Evolutionary conservation across 2,888 invertebrate species (phyloP).

Genomic region (Stramonita haemastoma): DNA sequence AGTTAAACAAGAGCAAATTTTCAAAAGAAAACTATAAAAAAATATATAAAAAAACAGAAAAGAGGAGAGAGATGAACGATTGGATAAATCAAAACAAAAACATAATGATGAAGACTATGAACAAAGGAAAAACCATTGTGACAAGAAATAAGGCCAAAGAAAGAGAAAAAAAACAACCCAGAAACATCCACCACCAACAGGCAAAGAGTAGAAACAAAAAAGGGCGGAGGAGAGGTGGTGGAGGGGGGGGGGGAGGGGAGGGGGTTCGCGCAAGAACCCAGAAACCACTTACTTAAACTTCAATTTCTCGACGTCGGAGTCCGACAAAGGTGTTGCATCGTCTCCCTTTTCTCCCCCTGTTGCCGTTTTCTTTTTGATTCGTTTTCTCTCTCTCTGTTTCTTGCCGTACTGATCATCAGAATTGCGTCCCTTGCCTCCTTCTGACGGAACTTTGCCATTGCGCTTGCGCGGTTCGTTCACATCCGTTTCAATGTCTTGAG

Average conservation of each 20-base stretch:
- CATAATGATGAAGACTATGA: background rate
- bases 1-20: background rate
- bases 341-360: background rate
- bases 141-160: background rate
- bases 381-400: background rate
- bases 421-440: background rate
- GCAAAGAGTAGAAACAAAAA: too few species aligned
- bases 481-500: background rate
- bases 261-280: too few species aligned
- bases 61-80: background rate
- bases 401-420: background rate
- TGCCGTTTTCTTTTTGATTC: background rate
- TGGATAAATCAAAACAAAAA: background rate
- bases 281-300: background rate
- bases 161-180: background rate
- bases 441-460: background rate
- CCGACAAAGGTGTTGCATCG: background rate
- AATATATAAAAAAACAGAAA: background rate
- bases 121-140: background rate
- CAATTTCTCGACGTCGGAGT: background rate
- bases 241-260: background rate
- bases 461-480: background rate
- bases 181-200: too few species aligned
- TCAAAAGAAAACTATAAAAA: background rate
- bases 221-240: background rate